Conservation (phyloP, 2,797 vertebrate genomes). For the Coluber constrictor region DNA sequence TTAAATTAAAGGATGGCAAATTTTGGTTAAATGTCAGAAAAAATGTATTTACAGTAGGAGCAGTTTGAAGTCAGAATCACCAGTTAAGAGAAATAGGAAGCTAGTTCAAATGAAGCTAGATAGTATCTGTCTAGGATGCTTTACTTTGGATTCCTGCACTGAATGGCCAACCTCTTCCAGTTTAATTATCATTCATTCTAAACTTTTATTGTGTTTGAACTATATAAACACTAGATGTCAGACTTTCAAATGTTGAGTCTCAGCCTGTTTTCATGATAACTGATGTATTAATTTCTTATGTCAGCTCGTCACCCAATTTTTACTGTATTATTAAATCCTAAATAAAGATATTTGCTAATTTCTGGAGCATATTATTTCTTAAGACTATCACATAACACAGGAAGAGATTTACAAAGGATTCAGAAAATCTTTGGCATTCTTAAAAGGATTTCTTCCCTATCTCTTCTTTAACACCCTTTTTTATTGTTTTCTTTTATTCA, state of each 20-base stretch:
- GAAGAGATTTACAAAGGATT: neutral
- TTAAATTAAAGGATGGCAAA: neutral
- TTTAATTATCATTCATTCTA: neutral
- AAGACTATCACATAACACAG: neutral
- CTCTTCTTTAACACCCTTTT: neutral
- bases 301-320: neutral
- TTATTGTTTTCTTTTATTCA: neutral
- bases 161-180: neutral
- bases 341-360: neutral
- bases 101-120: neutral
- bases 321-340: neutral
- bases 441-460: neutral
- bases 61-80: neutral
- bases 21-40: neutral
- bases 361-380: neutral
- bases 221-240: slow-evolving; percentile 58
- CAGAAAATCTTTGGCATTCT: neutral
- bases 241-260: slow-evolving; percentile 32
- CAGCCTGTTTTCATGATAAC: neutral
- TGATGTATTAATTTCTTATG: neutral
- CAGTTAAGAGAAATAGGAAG: neutral
- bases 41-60: neutral
- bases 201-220: slow-evolving; percentile 5
- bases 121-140: neutral
- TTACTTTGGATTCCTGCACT: neutral